These are phyloP conservation scores for Phasia obesa DNA, from an alignment of 2,888 invertebrate species.

Conservation along the genomic window DNA sequence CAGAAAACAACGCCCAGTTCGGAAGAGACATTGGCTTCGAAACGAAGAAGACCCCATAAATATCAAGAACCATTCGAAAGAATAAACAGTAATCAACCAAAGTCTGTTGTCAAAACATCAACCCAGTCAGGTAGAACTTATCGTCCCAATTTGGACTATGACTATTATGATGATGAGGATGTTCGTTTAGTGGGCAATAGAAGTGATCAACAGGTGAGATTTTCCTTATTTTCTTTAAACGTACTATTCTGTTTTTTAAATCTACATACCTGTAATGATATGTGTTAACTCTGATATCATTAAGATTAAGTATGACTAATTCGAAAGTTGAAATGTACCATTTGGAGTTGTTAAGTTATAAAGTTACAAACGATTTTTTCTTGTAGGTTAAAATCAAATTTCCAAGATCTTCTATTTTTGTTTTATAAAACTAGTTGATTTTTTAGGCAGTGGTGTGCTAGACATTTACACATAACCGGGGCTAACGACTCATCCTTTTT, in stretches of 20 bases:
- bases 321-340: no score
- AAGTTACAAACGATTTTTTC: no score
- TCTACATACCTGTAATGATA: no score
- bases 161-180: conserved; percentile 88
- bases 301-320: no score
- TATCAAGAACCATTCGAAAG: conserved; percentile 78
- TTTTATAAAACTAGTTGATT: no score
- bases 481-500: no score
- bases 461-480: no score
- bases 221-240: not conserved
- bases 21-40: conserved; percentile 65
- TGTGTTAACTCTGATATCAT: no score
- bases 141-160: conserved; percentile 84
- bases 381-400: no score
- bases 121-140: conserved; percentile 75
- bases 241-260: not conserved
- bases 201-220: conserved; percentile 82
- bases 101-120: conserved; percentile 57
- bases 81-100: conserved; percentile 72
- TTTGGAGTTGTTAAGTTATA: no score
- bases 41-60: conserved; percentile 78
- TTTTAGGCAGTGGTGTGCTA: no score
- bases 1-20: conserved; percentile 75
- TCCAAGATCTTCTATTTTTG: no score
- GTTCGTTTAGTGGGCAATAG: conserved; percentile 83